Evolutionary conservation across 2,888 invertebrate species (phyloP).

Genomic region (Pomacea canaliculata): DNA sequence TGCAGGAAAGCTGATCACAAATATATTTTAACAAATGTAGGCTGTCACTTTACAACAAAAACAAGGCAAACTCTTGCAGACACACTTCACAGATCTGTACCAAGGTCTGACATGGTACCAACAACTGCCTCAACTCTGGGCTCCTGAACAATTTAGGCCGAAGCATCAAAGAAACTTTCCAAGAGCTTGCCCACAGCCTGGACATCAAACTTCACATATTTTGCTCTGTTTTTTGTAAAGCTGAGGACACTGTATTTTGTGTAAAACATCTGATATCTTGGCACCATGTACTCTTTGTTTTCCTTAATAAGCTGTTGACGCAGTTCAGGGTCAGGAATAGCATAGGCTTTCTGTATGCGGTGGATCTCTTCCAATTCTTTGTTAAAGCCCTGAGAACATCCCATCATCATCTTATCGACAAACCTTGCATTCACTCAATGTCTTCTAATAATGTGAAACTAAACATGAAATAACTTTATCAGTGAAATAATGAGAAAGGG

Average conservation of each 20-base stretch:
- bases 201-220: constrained; percentile 91
- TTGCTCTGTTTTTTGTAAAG: constrained; percentile 93
- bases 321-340: constrained; percentile 92
- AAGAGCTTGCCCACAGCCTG: constrained; percentile 86
- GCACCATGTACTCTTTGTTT: constrained; percentile 89
- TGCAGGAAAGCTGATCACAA: no score
- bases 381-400: constrained; percentile 84
- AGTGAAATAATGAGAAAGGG: background rate
- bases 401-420: background rate
- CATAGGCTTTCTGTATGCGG: constrained; percentile 88
- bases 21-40: no score
- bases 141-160: constrained; percentile 40
- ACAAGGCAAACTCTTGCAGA: no score
- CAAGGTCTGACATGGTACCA: no score
- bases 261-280: constrained; percentile 78
- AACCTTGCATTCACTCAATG: no score
- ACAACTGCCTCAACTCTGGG: no score
- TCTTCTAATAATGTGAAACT: no score
- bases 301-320: constrained; percentile 89
- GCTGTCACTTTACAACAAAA: no score
- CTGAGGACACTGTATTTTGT: constrained; percentile 75
- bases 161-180: constrained; percentile 88
- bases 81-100: no score
- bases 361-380: constrained; percentile 93
- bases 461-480: no score